A percentile compares a stretch with the other conserved stretches of the same genome.
Conservation (phyloP, 2,797 vertebrate genomes). For the Echiichthys vipera region DNA sequence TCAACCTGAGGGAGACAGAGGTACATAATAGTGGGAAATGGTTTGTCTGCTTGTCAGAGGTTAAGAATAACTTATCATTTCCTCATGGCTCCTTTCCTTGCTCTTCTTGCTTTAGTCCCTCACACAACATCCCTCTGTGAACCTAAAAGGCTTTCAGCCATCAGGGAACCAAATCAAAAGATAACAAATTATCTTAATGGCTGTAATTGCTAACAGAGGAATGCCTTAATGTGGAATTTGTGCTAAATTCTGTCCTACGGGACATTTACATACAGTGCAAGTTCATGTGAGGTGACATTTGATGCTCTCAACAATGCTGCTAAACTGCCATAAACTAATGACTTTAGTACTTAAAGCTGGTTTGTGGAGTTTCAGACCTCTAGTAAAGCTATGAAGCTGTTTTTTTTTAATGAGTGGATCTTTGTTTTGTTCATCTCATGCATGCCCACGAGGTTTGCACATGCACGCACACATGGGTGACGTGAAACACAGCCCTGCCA, state of each 20-base stretch:
- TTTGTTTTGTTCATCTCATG: too few relatives aligned
- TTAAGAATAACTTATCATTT: conserved; percentile 40
- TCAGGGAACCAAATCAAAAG: not conserved
- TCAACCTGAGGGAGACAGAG: not conserved
- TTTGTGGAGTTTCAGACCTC: too few relatives aligned
- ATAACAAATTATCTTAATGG: conserved; percentile 29
- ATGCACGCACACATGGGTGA: too few relatives aligned
- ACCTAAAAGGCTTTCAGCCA: not conserved
- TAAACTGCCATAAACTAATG: too few relatives aligned
- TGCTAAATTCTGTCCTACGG: not conserved
- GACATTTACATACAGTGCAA: not conserved
- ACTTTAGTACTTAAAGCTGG: too few relatives aligned
- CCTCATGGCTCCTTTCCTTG: not conserved
- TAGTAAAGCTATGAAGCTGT: too few relatives aligned
- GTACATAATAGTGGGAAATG: conserved; percentile 43
- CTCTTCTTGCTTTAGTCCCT: not conserved
- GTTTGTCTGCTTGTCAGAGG: conserved; percentile 15
- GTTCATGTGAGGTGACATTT: not conserved
- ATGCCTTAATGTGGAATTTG: conserved; percentile 15
- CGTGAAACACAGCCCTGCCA: too few relatives aligned
- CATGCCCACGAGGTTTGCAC: too few relatives aligned
- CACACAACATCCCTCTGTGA: not conserved
- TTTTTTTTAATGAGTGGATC: too few relatives aligned
- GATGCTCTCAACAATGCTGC: not conserved
- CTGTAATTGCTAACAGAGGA: conserved; percentile 17